Conservation (phyloP, 1,140 invertebrate genomes). For the Homalodisca vitripennis region DNA sequence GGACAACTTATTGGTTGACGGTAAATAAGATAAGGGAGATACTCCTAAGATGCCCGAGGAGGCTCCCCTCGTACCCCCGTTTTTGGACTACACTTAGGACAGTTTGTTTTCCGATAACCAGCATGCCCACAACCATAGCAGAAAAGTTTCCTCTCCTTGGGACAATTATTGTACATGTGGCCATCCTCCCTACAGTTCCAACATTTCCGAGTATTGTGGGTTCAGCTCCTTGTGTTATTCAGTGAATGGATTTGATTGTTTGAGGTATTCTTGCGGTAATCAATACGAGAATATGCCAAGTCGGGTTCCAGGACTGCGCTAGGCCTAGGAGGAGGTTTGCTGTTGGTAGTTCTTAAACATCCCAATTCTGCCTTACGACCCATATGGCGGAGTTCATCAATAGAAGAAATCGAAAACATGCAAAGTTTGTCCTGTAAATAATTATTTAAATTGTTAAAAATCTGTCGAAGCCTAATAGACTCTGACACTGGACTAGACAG, state of each 20-base stretch:
- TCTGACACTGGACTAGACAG: background rate
- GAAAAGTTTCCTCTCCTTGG: background rate
- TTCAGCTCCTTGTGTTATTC: too few species aligned
- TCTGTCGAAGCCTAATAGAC: background rate
- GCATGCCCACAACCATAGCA: background rate
- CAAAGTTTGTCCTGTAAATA: background rate
- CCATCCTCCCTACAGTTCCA: slow-evolving; percentile 6
- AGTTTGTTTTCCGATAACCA: background rate
- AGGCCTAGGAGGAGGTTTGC: background rate
- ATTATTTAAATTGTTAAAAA: background rate
- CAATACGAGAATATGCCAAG: background rate
- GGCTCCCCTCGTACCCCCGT: background rate
- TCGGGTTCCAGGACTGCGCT: background rate
- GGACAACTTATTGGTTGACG: too few species aligned
- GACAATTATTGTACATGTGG: background rate
- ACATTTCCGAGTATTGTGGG: too few species aligned
- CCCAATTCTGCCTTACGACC: background rate
- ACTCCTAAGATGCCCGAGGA: too few species aligned
- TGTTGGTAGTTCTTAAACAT: background rate
- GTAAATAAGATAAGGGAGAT: too few species aligned
- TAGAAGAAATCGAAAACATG: background rate
- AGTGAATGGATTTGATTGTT: background rate
- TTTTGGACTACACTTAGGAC: background rate
- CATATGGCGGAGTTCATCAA: background rate
- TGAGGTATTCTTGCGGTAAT: background rate